phyloP scores from a whole-genome alignment of 2,797 vertebrate species.

The Tapera naevia region DNA sequence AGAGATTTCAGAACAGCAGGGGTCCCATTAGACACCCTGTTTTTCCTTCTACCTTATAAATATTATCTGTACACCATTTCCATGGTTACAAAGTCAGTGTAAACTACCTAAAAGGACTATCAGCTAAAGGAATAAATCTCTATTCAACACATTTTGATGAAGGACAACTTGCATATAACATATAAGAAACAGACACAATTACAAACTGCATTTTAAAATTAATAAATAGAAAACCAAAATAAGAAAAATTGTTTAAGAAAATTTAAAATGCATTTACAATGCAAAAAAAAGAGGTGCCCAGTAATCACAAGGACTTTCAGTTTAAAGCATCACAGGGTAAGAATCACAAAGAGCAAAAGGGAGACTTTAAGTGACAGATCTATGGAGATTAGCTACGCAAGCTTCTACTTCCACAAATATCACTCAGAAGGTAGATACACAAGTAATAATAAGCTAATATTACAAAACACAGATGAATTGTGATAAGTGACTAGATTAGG shows the following conservation, averaged over 20 bases:
- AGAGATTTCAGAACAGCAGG: conserved; percentile 72
- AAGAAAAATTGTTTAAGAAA: neutral
- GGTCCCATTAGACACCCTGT: conserved; percentile 69
- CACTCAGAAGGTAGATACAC: neutral
- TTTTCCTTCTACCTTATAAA: conserved; percentile 76
- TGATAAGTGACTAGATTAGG: neutral
- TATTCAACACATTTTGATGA: conserved; percentile 44
- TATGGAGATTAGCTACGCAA: neutral
- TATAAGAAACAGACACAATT: conserved; percentile 29
- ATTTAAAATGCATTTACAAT: neutral
- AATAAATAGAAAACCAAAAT: conserved; percentile 7
- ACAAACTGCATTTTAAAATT: neutral
- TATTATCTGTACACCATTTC: conserved; percentile 69
- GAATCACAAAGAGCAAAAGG: conserved; percentile 5
- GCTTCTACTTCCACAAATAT: conserved; percentile 14
- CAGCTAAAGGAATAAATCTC: conserved; percentile 68
- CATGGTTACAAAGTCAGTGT: conserved; percentile 73
- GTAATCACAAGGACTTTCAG: neutral
- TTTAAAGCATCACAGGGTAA: neutral
- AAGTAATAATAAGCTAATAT: neutral
- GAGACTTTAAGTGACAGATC: conserved; percentile 15
- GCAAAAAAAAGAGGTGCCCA: neutral
- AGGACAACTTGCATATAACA: neutral
- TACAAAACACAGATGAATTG: conserved; percentile 8
- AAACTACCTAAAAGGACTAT: conserved; percentile 69